Base-by-base conservation (phyloP, 2,113 vertebrate genomes). In the Gobius niger region DNA sequence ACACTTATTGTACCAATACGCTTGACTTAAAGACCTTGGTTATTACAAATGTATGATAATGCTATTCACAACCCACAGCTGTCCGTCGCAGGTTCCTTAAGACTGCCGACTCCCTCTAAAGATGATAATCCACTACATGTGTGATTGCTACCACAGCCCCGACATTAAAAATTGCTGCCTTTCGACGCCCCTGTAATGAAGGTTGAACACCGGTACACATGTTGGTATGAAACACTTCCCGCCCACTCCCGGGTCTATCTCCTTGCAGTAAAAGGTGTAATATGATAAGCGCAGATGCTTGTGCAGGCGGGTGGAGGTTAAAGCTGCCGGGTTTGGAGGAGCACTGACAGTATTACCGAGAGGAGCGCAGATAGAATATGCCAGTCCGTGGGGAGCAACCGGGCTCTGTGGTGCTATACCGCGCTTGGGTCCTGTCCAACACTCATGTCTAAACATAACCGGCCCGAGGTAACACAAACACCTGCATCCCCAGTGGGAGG, bases 371-470 rank as follows among this genome's bases (percentile, higher is more conserved):
- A 82, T 77, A 79, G 85, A 84, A 78, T 62, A 57, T 50, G 24
- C 14, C 60, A 46, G 4, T 81, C 82, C 56, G 7, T 66, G 8
- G 85, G 81, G 81, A 88, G 68, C 75, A 40, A 54, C 2, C n/a
- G 44, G 65, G 24, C 70, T 73, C 73, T 80, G 68, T 82, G 80
- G 41, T 76, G 77, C 63, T 53, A n/a, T n/a, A 49, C 16, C 65
- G 69, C 75, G 79, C 62, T 54, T 91, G 85, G 84, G 74, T 75
- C 73, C 68, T 69, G 72, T 85, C 85, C 87, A 90, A 85, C 73
- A 77, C 65, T 82, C 69, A 52, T 79, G 77, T 88, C 83, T 83
- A 85, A 91, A 90, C 85, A 86, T 78, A 88, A 82, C 71, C 73
- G 76, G 83, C 83, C 66, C 53, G 49, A 51, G 72, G 67, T 82